phyloP scores from a whole-genome alignment of 2,113 vertebrate genomes.

The Geococcyx californianus region DNA sequence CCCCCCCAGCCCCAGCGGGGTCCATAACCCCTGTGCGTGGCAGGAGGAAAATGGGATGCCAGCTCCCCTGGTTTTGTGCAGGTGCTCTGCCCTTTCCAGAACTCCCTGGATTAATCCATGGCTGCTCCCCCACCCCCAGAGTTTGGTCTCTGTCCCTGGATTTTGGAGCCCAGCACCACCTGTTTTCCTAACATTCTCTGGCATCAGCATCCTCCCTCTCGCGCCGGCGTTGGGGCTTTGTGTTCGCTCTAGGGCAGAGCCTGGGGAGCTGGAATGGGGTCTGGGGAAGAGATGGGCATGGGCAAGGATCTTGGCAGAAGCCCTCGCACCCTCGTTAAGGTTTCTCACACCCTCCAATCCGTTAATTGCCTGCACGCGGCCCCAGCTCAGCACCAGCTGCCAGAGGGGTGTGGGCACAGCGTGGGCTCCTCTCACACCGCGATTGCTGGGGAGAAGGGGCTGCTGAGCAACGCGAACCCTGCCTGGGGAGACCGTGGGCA shows the following conservation, averaged over 20 bases:
- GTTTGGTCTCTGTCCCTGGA: accelerated
- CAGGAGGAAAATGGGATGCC: accelerated
- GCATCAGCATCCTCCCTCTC: neutral
- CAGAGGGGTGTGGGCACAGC: neutral
- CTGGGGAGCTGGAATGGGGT: neutral
- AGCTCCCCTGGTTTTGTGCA: neutral
- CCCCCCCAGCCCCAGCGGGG: neutral
- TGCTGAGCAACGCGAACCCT: neutral
- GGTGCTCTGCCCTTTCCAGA: neutral
- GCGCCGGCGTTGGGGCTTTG: neutral
- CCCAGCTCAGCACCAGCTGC: neutral
- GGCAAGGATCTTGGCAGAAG: neutral
- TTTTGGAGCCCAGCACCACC: neutral
- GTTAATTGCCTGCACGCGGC: neutral
- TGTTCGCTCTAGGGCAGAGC: neutral
- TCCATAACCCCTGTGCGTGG: accelerated
- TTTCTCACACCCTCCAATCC: neutral
- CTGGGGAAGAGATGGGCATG: no score
- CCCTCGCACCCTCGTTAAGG: neutral
- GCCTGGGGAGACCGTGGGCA: accelerated
- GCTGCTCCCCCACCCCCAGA: neutral
- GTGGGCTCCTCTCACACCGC: accelerated
- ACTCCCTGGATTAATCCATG: neutral
- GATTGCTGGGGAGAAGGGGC: neutral
- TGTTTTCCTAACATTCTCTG: neutral